Evolutionary conservation across 2,797 vertebrate species (phyloP).

Genomic region (Dromococcyx pavoninus): DNA sequence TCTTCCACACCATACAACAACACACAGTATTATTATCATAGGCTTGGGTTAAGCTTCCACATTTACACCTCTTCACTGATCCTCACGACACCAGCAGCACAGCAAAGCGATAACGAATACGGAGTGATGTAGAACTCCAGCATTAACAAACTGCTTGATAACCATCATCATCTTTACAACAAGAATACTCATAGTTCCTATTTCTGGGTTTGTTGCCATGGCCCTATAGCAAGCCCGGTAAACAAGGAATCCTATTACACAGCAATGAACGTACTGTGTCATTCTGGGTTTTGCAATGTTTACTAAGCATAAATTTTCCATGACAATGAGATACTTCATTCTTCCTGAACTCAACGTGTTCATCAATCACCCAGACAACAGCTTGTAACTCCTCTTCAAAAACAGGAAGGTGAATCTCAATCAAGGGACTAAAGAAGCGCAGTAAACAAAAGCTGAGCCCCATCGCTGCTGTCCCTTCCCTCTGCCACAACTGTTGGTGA

Average conservation of each 20-base stretch:
- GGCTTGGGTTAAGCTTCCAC: neutral
- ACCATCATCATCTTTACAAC: conserved; percentile 37
- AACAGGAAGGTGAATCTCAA: neutral
- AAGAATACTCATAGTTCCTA: conserved; percentile 32
- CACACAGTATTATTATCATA: neutral
- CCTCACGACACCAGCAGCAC: neutral
- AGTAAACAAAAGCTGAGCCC: neutral
- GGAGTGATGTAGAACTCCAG: neutral
- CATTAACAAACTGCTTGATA: conserved; percentile 12
- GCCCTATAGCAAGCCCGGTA: conserved; percentile 23
- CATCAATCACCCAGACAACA: neutral
- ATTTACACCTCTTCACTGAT: neutral
- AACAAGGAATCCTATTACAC: conserved; percentile 62
- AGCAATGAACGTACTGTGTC: neutral
- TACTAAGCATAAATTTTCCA: conserved; percentile 56
- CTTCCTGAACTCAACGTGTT: neutral
- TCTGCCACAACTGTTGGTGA: neutral
- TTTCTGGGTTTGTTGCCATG: conserved; percentile 58
- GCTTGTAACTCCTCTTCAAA: neutral
- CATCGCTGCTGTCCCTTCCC: neutral
- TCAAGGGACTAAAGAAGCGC: neutral
- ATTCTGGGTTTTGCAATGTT: conserved; percentile 52
- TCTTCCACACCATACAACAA: neutral
- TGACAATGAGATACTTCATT: conserved; percentile 27
- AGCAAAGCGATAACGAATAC: neutral